Evolutionary conservation across 2,113 vertebrate genomes (phyloP).

Genomic region (Gymnocephalus cernua): DNA sequence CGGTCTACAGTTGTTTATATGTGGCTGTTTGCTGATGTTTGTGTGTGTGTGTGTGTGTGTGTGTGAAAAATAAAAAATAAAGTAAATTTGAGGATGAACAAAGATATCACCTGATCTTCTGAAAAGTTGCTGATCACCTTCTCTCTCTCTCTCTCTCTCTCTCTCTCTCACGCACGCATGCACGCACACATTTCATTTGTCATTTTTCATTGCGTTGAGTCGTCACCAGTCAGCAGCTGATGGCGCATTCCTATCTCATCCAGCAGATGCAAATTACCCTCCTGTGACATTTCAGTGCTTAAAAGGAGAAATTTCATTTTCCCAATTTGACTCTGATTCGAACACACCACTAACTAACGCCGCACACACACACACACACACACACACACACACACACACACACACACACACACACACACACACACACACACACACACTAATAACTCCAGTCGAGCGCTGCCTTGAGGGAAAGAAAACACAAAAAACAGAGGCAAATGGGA

Average conservation of each 20-base stretch:
- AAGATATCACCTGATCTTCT: too few species aligned
- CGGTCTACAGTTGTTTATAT: slow-evolving; percentile 34
- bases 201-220: not conserved
- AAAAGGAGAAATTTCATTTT: slow-evolving; percentile 57
- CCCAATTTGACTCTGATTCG: slow-evolving; percentile 33
- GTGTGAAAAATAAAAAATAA: too few species aligned
- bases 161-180: too few species aligned
- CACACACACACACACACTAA: slow-evolving; percentile 10
- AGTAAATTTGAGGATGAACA: too few species aligned
- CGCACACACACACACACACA: slow-evolving; percentile 1
- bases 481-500: slow-evolving; percentile 32
- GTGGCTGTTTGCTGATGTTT: slow-evolving; percentile 25
- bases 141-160: too few species aligned
- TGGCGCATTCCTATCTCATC: slow-evolving; percentile 44
- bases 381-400: slow-evolving; percentile 27
- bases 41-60: slow-evolving; percentile 9
- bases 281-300: slow-evolving; percentile 70
- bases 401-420: slow-evolving; percentile 10
- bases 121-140: too few species aligned
- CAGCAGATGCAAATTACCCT: slow-evolving; percentile 59
- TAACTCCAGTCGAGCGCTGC: slow-evolving; percentile 27
- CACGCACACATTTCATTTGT: not conserved
- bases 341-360: not conserved
- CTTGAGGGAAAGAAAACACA: not conserved
- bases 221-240: slow-evolving; percentile 25